A percentile compares a stretch with the other conserved stretches of the same genome.
Conservation (phyloP, 2,113 vertebrate species). For the Vulpes lagopus region DNA sequence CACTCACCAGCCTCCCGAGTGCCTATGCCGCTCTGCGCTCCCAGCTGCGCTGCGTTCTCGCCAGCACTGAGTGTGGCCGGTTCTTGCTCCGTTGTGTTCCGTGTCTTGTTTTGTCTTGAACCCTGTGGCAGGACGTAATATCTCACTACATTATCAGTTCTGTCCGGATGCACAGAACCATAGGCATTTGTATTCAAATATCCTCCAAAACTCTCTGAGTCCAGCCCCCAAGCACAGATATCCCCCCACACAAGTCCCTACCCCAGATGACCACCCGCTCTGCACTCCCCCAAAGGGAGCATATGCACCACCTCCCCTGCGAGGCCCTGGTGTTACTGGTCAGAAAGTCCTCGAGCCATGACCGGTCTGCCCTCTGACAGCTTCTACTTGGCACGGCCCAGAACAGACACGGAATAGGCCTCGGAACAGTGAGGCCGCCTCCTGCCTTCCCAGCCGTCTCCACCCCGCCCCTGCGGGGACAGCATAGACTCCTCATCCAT, state of each 20-base stretch:
- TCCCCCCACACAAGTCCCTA: no score
- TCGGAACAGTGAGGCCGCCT: background rate
- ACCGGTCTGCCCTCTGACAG: background rate
- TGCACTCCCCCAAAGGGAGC: background rate
- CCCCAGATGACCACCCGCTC: rapidly evolving
- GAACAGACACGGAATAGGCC: background rate
- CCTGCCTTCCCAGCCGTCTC: rapidly evolving
- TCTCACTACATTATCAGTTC: rapidly evolving
- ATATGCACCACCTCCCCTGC: rapidly evolving
- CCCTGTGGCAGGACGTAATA: rapidly evolving
- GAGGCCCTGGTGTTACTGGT: rapidly evolving
- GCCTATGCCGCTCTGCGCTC: rapidly evolving
- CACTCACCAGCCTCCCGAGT: rapidly evolving
- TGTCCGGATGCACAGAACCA: background rate
- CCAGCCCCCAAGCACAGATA: background rate
- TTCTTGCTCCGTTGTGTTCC: no score
- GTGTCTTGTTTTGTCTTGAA: background rate
- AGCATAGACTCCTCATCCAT: background rate
- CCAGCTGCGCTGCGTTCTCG: rapidly evolving
- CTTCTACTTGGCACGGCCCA: rapidly evolving
- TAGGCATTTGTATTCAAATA: background rate
- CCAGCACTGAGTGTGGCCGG: rapidly evolving
- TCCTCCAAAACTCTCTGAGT: background rate
- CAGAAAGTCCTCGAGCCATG: background rate
- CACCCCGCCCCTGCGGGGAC: no score